Evolutionary conservation across 2,888 invertebrate species (phyloP), one percentile per base, ranked within the genome.

Genomic region (Hoplodrina blanda): DNA sequence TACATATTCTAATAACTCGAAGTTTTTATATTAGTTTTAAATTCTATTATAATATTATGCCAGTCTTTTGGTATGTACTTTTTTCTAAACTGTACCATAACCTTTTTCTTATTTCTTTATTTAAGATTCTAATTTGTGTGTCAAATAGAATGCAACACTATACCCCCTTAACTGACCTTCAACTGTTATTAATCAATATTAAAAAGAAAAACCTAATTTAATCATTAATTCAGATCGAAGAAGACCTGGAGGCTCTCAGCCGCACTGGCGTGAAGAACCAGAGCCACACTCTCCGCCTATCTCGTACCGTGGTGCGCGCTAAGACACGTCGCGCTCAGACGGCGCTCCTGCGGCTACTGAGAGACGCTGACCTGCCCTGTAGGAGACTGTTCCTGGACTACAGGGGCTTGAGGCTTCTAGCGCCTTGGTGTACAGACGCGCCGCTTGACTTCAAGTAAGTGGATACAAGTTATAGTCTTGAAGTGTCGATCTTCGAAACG

Each of bases 251-350:
- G 82, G 97, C 97, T 81, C 94, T 99, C 65, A 96, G 97, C 55
- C 96, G 97, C 57, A 97, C 97, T 52, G 98, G 98, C 0, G 96
- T 99, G 64, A 98, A 98, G 92, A 99, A 99, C 93, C 98, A 98
- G 89, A 97, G 97, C 20, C 99, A 99, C 88, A 99, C 99, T 0
- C 96, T 99, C 61, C 98, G 98, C 13, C 95, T 99, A 59, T 98
- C 98, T 83, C 97, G 99, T 69, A 97, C 99, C 69, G 99, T 99
- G 97, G 98, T 99, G 25, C 97, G 99, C 11, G 99, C 98, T 2
- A 98, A 99, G 94, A 97, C 98, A 76, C 95, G 97, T 5, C 97
- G 97, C 80, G 98, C 98, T 59, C 97, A 99, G 78, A 96, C 97
- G 76, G 97, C 98, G 70, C 93, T 99, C 6, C 95, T 99, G 80